Percentiles rank a stretch among this genome's conserved stretches.
Conservation (phyloP, 1,140 invertebrate species). For the Melanaphis sacchari region DNA sequence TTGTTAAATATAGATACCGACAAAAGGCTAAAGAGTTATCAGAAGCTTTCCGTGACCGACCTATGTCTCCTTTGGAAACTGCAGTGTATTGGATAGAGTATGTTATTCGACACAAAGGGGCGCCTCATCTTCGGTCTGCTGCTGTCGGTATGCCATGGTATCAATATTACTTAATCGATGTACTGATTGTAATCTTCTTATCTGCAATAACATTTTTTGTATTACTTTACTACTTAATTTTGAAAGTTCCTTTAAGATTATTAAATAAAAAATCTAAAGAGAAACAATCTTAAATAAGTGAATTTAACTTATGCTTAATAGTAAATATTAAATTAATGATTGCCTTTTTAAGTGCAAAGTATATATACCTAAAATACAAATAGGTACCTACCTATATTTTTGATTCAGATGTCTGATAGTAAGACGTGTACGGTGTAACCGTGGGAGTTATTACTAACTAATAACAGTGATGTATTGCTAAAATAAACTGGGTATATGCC, state of each 20-base stretch:
- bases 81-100: constrained; percentile 73
- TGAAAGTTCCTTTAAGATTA: not conserved
- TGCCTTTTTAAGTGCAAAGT: no score
- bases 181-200: constrained; percentile 64
- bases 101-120: constrained; percentile 65
- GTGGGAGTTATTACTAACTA: no score
- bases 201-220: not conserved
- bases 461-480: no score
- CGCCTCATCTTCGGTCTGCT: constrained; percentile 64
- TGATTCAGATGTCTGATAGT: no score
- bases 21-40: constrained; percentile 67
- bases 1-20: constrained; percentile 63
- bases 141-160: constrained; percentile 65
- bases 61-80: constrained; percentile 66
- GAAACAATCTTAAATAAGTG: not conserved
- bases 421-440: no score
- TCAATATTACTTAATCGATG: constrained; percentile 71
- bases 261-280: not conserved
- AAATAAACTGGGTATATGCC: no score
- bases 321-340: not conserved
- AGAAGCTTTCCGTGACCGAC: constrained; percentile 67
- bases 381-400: no score
- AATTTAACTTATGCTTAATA: not conserved
- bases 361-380: no score
- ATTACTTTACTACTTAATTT: not conserved